Evolutionary conservation across 1,140 invertebrate genomes (phyloP).

Genomic region (Orchestia grillus): DNA sequence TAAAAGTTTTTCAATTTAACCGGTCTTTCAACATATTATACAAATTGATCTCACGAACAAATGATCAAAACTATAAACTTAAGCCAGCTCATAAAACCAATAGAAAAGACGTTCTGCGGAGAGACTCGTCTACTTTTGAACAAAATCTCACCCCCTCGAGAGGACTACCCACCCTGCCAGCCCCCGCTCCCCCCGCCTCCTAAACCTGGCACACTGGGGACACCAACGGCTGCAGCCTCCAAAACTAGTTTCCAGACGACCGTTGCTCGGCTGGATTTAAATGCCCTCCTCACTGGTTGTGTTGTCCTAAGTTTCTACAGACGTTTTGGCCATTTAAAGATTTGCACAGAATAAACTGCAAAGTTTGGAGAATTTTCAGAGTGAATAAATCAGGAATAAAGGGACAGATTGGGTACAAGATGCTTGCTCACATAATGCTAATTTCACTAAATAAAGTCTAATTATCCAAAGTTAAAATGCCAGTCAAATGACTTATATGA

Average conservation of each 20-base stretch:
- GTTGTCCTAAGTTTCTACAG: neutral
- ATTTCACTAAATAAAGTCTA: neutral
- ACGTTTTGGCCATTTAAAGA: neutral
- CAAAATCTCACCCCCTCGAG: neutral
- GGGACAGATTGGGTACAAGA: neutral
- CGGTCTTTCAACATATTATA: too few relatives aligned
- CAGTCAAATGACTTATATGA: neutral
- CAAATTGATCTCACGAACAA: too few relatives aligned
- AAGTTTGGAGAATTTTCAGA: neutral
- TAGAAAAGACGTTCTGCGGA: neutral
- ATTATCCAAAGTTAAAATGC: neutral
- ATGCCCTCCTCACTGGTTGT: constrained; percentile 7
- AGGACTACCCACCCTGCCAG: neutral
- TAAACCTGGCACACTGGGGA: neutral
- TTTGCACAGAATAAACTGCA: neutral
- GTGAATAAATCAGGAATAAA: neutral
- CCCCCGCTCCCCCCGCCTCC: neutral
- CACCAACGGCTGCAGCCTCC: constrained; percentile 35
- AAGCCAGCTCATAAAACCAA: neutral
- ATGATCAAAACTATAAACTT: neutral
- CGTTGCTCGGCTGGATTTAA: constrained; percentile 3
- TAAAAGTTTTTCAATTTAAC: too few relatives aligned
- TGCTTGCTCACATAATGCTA: neutral
- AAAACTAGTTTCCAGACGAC: constrained; percentile 26
- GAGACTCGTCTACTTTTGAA: neutral